These are phyloP conservation scores for Actinopyga echinites DNA, from an alignment of 53 echinoderm and acorn worm genomes.

Conservation along the genomic window DNA sequence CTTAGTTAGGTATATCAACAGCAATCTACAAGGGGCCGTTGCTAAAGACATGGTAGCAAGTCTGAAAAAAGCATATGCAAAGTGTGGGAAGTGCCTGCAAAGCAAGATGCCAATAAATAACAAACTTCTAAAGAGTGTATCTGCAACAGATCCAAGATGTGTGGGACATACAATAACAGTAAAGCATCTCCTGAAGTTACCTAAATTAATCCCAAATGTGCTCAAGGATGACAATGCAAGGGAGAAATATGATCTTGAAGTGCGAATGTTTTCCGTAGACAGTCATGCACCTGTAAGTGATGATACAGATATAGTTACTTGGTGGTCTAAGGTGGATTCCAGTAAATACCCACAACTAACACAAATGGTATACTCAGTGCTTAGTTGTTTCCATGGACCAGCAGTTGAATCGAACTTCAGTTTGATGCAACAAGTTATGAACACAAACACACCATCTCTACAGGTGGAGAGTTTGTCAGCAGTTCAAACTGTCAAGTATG, in stretches of 20 bases:
- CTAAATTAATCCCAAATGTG: constrained; percentile 49
- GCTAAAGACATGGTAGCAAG: constrained; percentile 23
- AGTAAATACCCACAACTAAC: constrained; percentile 43
- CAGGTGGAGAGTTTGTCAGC: constrained; percentile 56
- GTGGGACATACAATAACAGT: constrained; percentile 58
- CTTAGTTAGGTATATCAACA: constrained; percentile 39
- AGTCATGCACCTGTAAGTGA: background rate
- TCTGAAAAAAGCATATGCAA: constrained; percentile 46
- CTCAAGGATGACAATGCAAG: constrained; percentile 25
- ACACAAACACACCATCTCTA: constrained; percentile 25
- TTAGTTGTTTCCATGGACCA: constrained; percentile 53
- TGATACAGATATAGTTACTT: constrained; percentile 27
- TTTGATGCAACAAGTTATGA: constrained; percentile 47
- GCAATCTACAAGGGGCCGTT: constrained; percentile 37
- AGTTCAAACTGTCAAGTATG: constrained; percentile 59
- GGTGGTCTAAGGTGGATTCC: constrained; percentile 9
- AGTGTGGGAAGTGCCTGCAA: constrained; percentile 53
- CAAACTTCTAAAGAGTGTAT: constrained; percentile 22
- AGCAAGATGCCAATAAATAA: constrained; percentile 68
- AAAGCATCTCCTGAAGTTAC: constrained; percentile 42
- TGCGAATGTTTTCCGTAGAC: constrained; percentile 26
- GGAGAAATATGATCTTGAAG: constrained; percentile 48
- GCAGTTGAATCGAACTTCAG: constrained; percentile 60
- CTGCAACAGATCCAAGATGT: constrained; percentile 59
- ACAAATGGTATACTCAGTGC: constrained; percentile 53